phyloP scores from a whole-genome alignment of 1,140 invertebrate species.

The Kradibia gibbosae region DNA sequence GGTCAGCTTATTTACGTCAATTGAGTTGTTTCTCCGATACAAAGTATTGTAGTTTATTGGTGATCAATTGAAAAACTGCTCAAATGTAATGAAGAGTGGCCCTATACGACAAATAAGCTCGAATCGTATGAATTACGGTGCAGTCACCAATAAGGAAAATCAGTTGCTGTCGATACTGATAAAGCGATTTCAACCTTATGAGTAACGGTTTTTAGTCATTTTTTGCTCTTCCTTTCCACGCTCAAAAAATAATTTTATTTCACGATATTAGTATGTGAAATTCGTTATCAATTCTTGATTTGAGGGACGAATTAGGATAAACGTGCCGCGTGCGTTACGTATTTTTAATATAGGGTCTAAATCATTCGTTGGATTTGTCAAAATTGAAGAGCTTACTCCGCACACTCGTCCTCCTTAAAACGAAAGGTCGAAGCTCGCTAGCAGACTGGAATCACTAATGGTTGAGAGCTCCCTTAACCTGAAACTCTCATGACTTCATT shows the following conservation, averaged over 20 bases:
- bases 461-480: not conserved
- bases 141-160: not conserved
- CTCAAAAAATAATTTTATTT: too few relatives aligned
- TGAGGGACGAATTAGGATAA: too few relatives aligned
- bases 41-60: not conserved
- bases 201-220: not conserved
- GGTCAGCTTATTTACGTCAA: slow-evolving; percentile 1
- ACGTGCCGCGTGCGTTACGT: too few relatives aligned
- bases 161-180: not conserved
- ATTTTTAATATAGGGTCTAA: too few relatives aligned
- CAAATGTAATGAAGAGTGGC: not conserved
- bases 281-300: too few relatives aligned
- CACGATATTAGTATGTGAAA: too few relatives aligned
- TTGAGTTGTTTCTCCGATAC: slow-evolving; percentile 15
- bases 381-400: too few relatives aligned
- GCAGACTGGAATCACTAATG: too few relatives aligned
- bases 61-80: not conserved
- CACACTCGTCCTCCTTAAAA: too few relatives aligned
- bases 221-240: not conserved
- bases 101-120: slow-evolving; percentile 13
- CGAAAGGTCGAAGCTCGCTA: too few relatives aligned
- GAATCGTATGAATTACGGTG: not conserved
- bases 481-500: not conserved
- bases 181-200: not conserved
- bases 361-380: too few relatives aligned